Conservation (phyloP, 2,113 vertebrate species). For the Chionis minor region DNA sequence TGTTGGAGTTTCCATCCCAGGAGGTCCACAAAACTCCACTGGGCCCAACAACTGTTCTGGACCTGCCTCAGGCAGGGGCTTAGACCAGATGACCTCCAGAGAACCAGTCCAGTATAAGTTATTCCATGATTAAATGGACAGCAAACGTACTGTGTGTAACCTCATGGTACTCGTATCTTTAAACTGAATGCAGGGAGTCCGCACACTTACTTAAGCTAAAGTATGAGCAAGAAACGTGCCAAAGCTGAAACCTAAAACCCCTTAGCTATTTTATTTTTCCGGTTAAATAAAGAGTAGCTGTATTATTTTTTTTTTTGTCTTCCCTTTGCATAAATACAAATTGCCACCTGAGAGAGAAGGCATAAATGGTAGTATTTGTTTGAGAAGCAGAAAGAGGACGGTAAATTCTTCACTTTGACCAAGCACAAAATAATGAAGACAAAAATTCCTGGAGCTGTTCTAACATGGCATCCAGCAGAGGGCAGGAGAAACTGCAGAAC, state of each 20-base stretch:
- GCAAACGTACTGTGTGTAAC: not conserved
- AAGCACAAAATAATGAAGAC: not conserved
- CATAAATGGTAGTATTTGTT: not conserved
- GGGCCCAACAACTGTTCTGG: not conserved
- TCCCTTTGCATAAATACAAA: not conserved
- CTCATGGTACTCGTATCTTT: not conserved
- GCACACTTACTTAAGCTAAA: not conserved
- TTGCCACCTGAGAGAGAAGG: not conserved
- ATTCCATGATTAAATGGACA: not conserved
- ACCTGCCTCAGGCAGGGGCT: not conserved
- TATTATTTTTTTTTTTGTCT: not conserved
- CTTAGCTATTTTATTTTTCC: not conserved
- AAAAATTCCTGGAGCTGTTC: not conserved
- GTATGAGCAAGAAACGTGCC: not conserved
- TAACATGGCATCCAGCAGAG: not conserved
- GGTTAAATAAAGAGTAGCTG: not conserved
- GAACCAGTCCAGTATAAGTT: not conserved
- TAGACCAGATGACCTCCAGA: not conserved
- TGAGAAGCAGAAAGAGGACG: not conserved
- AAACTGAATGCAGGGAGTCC: not conserved
- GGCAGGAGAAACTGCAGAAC: constrained; percentile 28
- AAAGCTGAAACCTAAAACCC: not conserved
- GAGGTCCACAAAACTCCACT: not conserved
- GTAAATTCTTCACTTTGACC: not conserved
- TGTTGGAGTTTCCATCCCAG: not conserved